phyloP scores from a whole-genome alignment of 1,140 invertebrate species.

The Drosophila asahinai region DNA sequence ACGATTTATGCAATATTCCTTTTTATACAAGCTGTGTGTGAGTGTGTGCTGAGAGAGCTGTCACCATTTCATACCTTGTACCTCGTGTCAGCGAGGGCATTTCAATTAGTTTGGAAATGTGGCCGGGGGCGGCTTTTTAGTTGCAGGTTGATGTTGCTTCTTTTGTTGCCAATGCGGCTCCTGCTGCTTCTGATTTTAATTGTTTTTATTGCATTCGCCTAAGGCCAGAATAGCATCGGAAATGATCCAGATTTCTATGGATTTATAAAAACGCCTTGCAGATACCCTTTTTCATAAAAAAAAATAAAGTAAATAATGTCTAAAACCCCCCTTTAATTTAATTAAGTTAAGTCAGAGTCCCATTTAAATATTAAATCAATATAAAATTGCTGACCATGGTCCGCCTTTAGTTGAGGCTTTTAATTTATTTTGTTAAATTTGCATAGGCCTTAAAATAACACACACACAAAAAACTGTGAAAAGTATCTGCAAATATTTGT shows the following conservation, averaged over 20 bases:
- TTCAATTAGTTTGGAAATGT: slow-evolving; percentile 62
- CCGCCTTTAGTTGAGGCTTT: neutral
- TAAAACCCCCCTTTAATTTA: neutral
- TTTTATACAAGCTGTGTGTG: slow-evolving; percentile 12
- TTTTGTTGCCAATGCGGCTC: neutral
- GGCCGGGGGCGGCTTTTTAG: slow-evolving; percentile 26
- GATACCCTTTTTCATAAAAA: no score
- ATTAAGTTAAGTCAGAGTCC: neutral
- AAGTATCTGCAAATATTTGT: slow-evolving; percentile 9
- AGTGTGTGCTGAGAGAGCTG: neutral
- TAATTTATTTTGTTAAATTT: slow-evolving; percentile 6
- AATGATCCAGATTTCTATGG: neutral
- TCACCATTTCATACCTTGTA: slow-evolving; percentile 2
- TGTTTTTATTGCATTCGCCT: slow-evolving; percentile 50
- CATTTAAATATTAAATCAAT: neutral
- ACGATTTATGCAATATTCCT: slow-evolving; percentile 21
- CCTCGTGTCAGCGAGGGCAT: slow-evolving; percentile 42
- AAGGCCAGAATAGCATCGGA: neutral
- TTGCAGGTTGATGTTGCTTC: slow-evolving; percentile 26
- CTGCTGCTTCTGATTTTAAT: slow-evolving; percentile 26
- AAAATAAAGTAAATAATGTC: no score
- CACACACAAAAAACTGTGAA: neutral
- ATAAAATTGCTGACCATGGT: neutral
- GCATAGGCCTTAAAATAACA: neutral
- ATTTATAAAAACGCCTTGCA: neutral